These are phyloP conservation scores for Drosophila falleni DNA, from an alignment of 2,888 invertebrate genomes.

Conservation along the genomic window DNA sequence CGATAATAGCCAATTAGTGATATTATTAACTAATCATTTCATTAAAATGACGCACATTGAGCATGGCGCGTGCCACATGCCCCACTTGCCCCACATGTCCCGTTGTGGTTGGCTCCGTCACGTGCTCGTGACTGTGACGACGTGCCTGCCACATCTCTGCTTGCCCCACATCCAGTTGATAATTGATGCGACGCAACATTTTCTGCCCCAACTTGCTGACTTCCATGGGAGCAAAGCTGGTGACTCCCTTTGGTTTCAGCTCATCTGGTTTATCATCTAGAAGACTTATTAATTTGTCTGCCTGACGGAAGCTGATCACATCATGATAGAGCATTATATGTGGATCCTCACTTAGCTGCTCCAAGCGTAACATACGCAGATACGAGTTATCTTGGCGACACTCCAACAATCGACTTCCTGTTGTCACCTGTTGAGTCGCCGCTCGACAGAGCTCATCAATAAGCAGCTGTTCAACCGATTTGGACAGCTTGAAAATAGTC, in stretches of 20 bases:
- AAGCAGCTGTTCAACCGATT: conserved; percentile 67
- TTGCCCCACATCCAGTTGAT: conserved; percentile 31
- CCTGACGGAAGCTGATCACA: conserved; percentile 58
- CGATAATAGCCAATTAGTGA: conserved; percentile 62
- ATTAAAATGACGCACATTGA: conserved; percentile 69
- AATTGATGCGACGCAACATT: conserved; percentile 45
- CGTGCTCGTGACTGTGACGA: conserved; percentile 67
- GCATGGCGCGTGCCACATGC: conserved; percentile 66
- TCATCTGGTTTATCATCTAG: conserved; percentile 41
- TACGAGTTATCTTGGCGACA: conserved; percentile 52
- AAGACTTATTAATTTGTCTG: conserved; percentile 60
- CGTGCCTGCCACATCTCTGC: conserved; percentile 66
- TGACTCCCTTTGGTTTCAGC: background rate
- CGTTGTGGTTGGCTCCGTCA: conserved; percentile 24
- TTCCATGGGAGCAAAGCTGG: conserved; percentile 39
- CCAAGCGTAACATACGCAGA: conserved; percentile 66
- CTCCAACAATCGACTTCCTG: conserved; percentile 34
- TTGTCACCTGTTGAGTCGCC: conserved; percentile 33
- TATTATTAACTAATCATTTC: conserved; percentile 64
- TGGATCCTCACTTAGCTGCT: conserved; percentile 74
- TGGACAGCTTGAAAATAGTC: conserved; percentile 28
- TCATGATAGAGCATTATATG: conserved; percentile 72
- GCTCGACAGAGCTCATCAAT: conserved; percentile 77
- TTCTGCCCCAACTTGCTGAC: conserved; percentile 55
- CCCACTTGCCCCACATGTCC: background rate